Evolutionary conservation across 1,140 invertebrate species (phyloP).

Genomic region (Euura lappo): DNA sequence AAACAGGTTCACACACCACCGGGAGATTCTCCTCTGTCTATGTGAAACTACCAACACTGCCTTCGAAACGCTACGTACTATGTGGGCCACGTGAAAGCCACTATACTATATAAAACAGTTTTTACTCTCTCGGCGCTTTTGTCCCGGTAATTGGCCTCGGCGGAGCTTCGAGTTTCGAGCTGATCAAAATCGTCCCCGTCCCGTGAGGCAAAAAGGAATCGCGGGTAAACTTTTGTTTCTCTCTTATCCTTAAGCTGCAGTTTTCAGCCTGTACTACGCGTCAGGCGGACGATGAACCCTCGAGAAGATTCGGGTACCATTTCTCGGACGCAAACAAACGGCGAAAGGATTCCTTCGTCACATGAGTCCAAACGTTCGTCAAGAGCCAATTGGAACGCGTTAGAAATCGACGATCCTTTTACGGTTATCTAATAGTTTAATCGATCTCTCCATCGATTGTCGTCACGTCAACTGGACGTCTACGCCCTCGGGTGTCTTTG

Average conservation of each 20-base stretch:
- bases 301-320: neutral
- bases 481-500: too few relatives aligned
- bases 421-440: neutral
- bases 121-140: neutral
- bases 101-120: neutral
- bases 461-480: neutral
- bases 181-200: too few relatives aligned
- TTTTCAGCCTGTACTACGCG: too few relatives aligned
- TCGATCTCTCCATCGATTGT: neutral
- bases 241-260: too few relatives aligned
- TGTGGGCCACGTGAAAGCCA: slow-evolving; percentile 4
- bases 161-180: too few relatives aligned
- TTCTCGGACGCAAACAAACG: neutral
- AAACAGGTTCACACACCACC: too few relatives aligned
- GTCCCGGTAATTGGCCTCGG: neutral
- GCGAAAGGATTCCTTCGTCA: too few relatives aligned
- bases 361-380: neutral
- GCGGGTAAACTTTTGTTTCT: too few relatives aligned
- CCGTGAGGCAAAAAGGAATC: too few relatives aligned
- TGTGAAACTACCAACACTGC: too few relatives aligned
- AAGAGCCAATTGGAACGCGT: neutral
- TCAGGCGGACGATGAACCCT: too few relatives aligned
- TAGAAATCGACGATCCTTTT: neutral
- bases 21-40: too few relatives aligned
- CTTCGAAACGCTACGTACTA: neutral